Evolutionary conservation across 2,888 invertebrate genomes (phyloP).

Genomic region (Prosapia bicincta): DNA sequence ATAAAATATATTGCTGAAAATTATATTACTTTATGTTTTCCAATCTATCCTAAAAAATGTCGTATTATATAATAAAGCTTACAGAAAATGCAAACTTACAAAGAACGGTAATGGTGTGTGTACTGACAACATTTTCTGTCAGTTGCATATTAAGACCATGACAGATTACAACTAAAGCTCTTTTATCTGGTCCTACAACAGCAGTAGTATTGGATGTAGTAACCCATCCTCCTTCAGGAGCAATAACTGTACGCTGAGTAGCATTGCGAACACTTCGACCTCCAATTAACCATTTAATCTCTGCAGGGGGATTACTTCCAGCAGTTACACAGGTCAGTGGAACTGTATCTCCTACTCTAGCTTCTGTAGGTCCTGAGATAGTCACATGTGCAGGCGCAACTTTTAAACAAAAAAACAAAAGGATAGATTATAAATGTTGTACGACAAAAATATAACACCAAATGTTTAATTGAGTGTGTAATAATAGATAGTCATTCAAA

Average conservation of each 20-base stretch:
- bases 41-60: too few relatives aligned
- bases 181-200: constrained; percentile 70
- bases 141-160: constrained; percentile 86
- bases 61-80: too few relatives aligned
- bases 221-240: constrained; percentile 77
- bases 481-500: too few relatives aligned
- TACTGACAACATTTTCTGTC: constrained; percentile 85
- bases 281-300: constrained; percentile 82
- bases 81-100: too few relatives aligned
- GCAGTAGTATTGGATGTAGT: constrained; percentile 87
- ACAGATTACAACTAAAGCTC: constrained; percentile 82
- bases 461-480: too few relatives aligned
- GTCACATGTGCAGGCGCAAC: constrained; percentile 89
- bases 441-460: too few relatives aligned
- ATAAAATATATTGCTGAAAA: too few relatives aligned
- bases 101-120: constrained; percentile 87
- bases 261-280: constrained; percentile 72
- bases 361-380: constrained; percentile 84
- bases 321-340: constrained; percentile 84
- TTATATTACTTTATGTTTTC: too few relatives aligned
- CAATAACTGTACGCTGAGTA: constrained; percentile 44
- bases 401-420: constrained; percentile 44
- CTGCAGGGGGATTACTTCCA: constrained; percentile 85
- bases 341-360: constrained; percentile 83
- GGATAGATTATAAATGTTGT: too few relatives aligned